A percentile compares a stretch with the other conserved stretches of the same genome.
phyloP scores from a whole-genome alignment of 2,113 vertebrate genomes.

The Ophthalmolycus amberensis region DNA sequence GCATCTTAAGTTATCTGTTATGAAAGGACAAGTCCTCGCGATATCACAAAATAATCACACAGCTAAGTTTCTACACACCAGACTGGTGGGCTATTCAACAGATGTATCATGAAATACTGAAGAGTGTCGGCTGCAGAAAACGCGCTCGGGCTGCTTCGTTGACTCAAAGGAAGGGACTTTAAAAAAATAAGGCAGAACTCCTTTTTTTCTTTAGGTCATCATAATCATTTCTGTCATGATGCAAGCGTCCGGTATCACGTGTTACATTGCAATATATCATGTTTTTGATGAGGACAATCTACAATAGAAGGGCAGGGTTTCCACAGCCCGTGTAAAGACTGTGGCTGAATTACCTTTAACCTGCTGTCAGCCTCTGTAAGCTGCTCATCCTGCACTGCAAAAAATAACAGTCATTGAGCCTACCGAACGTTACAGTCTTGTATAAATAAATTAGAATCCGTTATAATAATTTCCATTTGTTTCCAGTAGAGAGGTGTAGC shows the following conservation, averaged over 20 bases:
- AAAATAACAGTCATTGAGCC: slow-evolving; percentile 16
- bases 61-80: too few relatives aligned
- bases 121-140: neutral
- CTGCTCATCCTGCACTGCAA: slow-evolving; percentile 52
- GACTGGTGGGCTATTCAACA: neutral
- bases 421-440: fast-evolving
- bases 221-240: neutral
- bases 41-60: neutral
- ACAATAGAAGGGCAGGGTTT: neutral
- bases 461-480: neutral
- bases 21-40: neutral
- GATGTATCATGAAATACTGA: neutral
- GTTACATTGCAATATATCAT: neutral
- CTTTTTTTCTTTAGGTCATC: neutral
- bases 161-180: neutral
- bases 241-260: neutral
- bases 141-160: neutral
- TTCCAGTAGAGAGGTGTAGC: neutral
- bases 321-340: neutral
- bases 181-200: neutral
- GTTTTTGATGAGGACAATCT: neutral
- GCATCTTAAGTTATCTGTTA: too few relatives aligned
- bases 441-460: fast-evolving
- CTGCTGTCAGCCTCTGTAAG: slow-evolving; percentile 39
- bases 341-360: slow-evolving; percentile 33